A percentile compares a stretch with the other conserved stretches of the same genome.
These are phyloP conservation scores for Antrozous pallidus DNA, from an alignment of 2,797 vertebrate genomes.

Conservation along the genomic window DNA sequence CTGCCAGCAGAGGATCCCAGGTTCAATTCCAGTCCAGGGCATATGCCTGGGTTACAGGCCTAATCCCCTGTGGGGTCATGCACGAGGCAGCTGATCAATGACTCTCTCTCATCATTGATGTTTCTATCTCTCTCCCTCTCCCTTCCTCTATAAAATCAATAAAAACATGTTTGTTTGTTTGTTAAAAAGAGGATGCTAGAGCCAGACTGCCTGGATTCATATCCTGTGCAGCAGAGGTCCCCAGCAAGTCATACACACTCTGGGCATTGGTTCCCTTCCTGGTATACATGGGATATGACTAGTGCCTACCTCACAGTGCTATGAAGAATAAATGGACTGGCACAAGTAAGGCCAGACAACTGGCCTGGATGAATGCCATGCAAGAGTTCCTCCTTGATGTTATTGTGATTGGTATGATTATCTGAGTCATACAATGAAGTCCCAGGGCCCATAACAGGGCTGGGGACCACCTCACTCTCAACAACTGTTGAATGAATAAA, in stretches of 20 bases:
- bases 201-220: not conserved
- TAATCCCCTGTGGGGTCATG: too few species aligned
- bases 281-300: not conserved
- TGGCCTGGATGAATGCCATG: not conserved
- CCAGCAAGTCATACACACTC: not conserved
- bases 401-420: not conserved
- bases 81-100: too few species aligned
- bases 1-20: too few species aligned
- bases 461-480: not conserved
- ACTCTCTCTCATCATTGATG: too few species aligned
- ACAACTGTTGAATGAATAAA: not conserved
- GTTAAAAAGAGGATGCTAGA: too few species aligned
- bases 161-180: too few species aligned
- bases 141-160: too few species aligned
- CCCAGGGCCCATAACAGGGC: not conserved
- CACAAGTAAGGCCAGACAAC: not conserved
- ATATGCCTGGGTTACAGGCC: too few species aligned
- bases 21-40: too few species aligned
- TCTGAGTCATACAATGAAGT: not conserved
- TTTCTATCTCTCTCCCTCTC: too few species aligned
- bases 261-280: not conserved
- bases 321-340: not conserved
- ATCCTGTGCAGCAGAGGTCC: not conserved
- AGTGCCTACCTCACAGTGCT: not conserved
- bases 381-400: accelerated